phyloP scores from a whole-genome alignment of 2,888 invertebrate genomes.

The Andrena hattorfiana region DNA sequence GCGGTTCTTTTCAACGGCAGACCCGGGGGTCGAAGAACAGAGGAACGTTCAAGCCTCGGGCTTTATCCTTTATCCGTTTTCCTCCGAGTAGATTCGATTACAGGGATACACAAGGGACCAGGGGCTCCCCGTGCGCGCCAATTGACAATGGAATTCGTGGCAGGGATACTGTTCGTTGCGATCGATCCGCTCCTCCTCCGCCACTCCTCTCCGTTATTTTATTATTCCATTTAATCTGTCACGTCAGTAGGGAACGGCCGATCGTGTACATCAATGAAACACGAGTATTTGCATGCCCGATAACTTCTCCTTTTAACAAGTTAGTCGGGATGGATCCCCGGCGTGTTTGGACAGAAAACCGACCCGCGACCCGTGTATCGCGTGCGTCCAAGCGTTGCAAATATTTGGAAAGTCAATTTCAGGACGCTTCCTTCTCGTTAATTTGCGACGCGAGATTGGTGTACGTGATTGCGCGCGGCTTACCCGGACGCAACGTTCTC shows the following conservation, averaged over 20 bases:
- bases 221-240: not conserved
- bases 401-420: constrained; percentile 19
- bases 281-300: not conserved
- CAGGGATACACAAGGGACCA: not conserved
- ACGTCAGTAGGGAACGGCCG: not conserved
- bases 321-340: not conserved
- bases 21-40: not conserved
- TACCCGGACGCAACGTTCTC: not conserved
- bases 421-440: not conserved
- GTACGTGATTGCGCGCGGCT: not conserved
- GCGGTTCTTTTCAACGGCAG: not conserved
- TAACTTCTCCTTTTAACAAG: not conserved
- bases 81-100: constrained; percentile 26
- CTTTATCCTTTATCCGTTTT: constrained; percentile 6
- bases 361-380: not conserved
- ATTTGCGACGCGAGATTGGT: not conserved
- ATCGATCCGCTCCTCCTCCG: not conserved
- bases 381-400: not conserved
- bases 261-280: not conserved
- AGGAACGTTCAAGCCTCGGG: not conserved
- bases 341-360: not conserved
- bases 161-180: not conserved
- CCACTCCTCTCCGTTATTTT: not conserved
- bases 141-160: not conserved
- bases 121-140: not conserved